Base-by-base conservation (phyloP, 2,888 invertebrate species). In the Nymphalis urticae region DNA sequence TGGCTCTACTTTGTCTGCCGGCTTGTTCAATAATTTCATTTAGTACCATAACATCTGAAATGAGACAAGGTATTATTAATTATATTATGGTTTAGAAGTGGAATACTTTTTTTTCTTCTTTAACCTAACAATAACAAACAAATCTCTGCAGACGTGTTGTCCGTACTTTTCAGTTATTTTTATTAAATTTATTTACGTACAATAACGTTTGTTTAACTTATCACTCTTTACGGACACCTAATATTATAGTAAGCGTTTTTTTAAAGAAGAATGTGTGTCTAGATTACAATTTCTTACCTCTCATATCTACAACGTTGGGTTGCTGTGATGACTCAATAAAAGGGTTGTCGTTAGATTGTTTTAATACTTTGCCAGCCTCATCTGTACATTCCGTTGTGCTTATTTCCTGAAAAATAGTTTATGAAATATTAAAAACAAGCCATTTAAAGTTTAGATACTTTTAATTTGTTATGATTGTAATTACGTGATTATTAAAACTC, bases 1-100 rank as follows among this genome's bases (percentile, higher is more conserved):
- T 96, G 71, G 96, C 95, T 84, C 96, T 94, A 92, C 97, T 97
- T 84, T 97, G 97, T 85, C 97, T 94, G 77, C 97, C 97, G 71
- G 98, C 98, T 94, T 98, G 98, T 87, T 98, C 98, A 80, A 98
- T 97, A 82, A 99, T 98, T 88, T 98, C 98, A 87, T 98, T 98
- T 82, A 98, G 94, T 80, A 98, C 98, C 97, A 98, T 97, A 73
- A 98, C 98, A 94, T 99, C 98, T 98, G 93, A 65, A 94, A 56
- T 56, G 7, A 32, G 0, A 54, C 8, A 56, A 56, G 17, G n/a
- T 89, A 73, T 65, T 24, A 36, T 63, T 64, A n/a, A 48, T 50
- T 48, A 21, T 21, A 8, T 19, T 42, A 13, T 1, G 13, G 9
- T 42, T 42, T 13, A 42, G 42, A 13, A 42, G 3, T 27, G 27